Conservation (phyloP, 2,888 invertebrate genomes). For the Acronicta aceris region DNA sequence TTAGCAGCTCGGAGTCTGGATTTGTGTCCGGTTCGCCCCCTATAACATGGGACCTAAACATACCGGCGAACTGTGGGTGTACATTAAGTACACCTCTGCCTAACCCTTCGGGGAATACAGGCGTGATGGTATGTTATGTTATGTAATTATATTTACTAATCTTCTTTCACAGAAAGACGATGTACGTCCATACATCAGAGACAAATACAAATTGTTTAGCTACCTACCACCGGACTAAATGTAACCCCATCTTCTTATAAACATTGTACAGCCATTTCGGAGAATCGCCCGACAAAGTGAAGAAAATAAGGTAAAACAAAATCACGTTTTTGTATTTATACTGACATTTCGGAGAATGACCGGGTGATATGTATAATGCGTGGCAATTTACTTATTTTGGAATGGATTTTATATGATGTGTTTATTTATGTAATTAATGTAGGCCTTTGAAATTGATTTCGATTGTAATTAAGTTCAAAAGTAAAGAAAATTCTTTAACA, state of each 20-base stretch:
- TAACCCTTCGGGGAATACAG: too few relatives aligned
- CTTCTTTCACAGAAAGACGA: conserved; percentile 94
- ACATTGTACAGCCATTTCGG: conserved; percentile 34
- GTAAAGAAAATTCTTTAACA: too few relatives aligned
- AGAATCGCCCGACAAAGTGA: conserved; percentile 14
- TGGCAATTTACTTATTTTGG: neutral
- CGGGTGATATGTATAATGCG: neutral
- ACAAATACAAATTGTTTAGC: conserved; percentile 96
- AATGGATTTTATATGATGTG: neutral
- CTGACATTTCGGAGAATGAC: neutral
- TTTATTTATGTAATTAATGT: too few relatives aligned
- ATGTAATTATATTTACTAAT: too few relatives aligned
- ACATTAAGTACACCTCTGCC: too few relatives aligned
- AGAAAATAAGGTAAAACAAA: conserved; percentile 16
- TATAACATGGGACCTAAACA: too few relatives aligned
- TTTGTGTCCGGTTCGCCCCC: too few relatives aligned
- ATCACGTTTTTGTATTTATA: neutral
- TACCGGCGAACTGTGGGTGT: too few relatives aligned
- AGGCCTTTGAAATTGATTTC: too few relatives aligned
- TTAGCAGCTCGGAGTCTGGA: too few relatives aligned
- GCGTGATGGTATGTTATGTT: too few relatives aligned
- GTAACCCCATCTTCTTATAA: conserved; percentile 6
- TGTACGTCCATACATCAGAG: conserved; percentile 96
- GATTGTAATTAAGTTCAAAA: too few relatives aligned
- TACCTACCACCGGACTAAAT: conserved; percentile 95